Base-by-base conservation (phyloP, 2,888 invertebrate genomes). In the Blastobasis lacticolella region DNA sequence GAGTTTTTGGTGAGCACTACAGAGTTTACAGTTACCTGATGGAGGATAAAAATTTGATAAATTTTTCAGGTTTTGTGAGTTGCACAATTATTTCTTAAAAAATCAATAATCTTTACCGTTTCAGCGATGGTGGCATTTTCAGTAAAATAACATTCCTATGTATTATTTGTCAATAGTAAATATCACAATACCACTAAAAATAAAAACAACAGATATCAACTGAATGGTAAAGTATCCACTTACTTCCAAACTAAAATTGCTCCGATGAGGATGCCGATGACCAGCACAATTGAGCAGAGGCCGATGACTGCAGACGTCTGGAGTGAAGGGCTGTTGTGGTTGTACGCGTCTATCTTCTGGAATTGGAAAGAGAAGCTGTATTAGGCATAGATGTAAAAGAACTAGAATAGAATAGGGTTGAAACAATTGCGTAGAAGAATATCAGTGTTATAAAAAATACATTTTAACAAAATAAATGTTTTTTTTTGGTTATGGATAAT, bases 291-390 rank as follows among this genome's bases (percentile, higher is more conserved):
- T 68, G 94, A 94, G 83, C 94, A 94, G 64, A 95, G 91, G 60
- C 93, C 94, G 82, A 95, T 95, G 82, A 94, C 92, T 67, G 95
- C 95, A 64, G 95, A 93, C 63, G 95, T 95, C 86, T 95, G 95
- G 66, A 95, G 88, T 60, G 94, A 94, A 64, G 95, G 95, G 75
- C 94, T 94, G 82, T 92, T 94, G 83, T 94, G 94, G 83, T 94
- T 94, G 89, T 95, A 95, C 62, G 95, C 94, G 89, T 95, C 95
- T 86, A 95, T 93, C 89, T 95, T 93, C 95, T 95, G 94, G 6
- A 92, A 92, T 61, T 67, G 72, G 78, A 75, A 76, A 61, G 54
- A 71, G 37, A 49, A 5, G 42, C 42, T 23, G 23, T 23, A 23
- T 23, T 23, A 23, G 23, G 23, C 3, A 23, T 23, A 23, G 23